Percentiles rank a stretch among this genome's conserved stretches.
phyloP scores from a whole-genome alignment of 2,113 vertebrate species.

The Thryonomys swinderianus region DNA sequence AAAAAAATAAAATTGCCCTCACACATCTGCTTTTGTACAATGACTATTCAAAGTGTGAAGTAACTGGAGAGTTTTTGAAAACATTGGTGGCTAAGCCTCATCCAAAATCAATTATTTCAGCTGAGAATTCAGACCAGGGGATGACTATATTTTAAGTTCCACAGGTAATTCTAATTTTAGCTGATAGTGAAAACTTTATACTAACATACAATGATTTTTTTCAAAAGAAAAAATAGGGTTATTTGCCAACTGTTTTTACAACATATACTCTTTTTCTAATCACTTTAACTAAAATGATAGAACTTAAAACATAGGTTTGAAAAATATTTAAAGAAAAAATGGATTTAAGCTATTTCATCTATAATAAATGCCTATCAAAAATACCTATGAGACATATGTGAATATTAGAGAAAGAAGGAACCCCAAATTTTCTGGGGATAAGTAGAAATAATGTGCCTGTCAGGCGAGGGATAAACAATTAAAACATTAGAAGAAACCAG shows the following conservation, averaged over 20 bases:
- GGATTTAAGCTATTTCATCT: neutral
- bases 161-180: conserved; percentile 1
- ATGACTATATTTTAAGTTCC: neutral
- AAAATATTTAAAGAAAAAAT: neutral
- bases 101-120: conserved; percentile 8
- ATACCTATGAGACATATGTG: neutral
- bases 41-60: neutral
- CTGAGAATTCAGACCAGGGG: neutral
- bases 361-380: neutral
- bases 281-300: neutral
- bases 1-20: neutral
- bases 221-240: neutral
- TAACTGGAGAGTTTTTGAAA: neutral
- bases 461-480: neutral
- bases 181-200: neutral
- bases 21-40: neutral
- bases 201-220: neutral
- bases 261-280: neutral
- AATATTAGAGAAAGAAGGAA: neutral
- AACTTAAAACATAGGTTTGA: neutral
- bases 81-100: neutral
- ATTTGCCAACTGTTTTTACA: neutral
- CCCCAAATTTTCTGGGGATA: neutral
- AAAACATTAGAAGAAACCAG: neutral
- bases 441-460: neutral